Conservation (phyloP, 2,888 invertebrate genomes). For the Nephrotoma flavescens region DNA sequence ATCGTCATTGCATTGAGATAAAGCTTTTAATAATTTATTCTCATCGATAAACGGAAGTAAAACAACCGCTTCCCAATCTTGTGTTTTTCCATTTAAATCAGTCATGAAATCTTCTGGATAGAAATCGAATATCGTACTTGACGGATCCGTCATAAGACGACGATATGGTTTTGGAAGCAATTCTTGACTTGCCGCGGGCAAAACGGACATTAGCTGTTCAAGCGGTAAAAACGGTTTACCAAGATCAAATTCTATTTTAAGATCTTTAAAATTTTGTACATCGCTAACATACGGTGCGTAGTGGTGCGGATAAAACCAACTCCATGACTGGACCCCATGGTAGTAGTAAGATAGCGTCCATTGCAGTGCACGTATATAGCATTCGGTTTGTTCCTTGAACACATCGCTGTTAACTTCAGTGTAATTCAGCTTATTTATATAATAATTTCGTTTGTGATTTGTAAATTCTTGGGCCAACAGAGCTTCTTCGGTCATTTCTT, state of each 20-base stretch:
- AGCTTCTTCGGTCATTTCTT: constrained; percentile 36
- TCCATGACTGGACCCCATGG: constrained; percentile 93
- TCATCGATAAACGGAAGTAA: constrained; percentile 89
- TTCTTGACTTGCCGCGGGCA: constrained; percentile 72
- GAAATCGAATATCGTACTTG: constrained; percentile 70
- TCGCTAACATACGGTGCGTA: constrained; percentile 96
- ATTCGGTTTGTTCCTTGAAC: constrained; percentile 64
- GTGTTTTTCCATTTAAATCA: constrained; percentile 89
- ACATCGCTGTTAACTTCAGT: constrained; percentile 59
- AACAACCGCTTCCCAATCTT: constrained; percentile 94
- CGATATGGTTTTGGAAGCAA: constrained; percentile 67
- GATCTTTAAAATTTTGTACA: constrained; percentile 61
- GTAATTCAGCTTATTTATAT: constrained; percentile 76
- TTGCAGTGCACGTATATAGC: constrained; percentile 85
- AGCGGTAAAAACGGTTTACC: constrained; percentile 86
- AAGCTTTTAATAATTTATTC: constrained; percentile 44
- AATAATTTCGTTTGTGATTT: constrained; percentile 80
- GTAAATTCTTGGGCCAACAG: constrained; percentile 58
- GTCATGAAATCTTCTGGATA: constrained; percentile 85
- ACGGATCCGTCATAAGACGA: constrained; percentile 57
- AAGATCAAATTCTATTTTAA: constrained; percentile 67
- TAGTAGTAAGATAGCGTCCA: constrained; percentile 97
- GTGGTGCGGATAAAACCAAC: constrained; percentile 96
- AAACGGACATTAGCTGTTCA: constrained; percentile 73
- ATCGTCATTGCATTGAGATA: constrained; percentile 48